Base-by-base conservation (phyloP, 2,888 invertebrate genomes). In the Mechanitis mazaeus region DNA sequence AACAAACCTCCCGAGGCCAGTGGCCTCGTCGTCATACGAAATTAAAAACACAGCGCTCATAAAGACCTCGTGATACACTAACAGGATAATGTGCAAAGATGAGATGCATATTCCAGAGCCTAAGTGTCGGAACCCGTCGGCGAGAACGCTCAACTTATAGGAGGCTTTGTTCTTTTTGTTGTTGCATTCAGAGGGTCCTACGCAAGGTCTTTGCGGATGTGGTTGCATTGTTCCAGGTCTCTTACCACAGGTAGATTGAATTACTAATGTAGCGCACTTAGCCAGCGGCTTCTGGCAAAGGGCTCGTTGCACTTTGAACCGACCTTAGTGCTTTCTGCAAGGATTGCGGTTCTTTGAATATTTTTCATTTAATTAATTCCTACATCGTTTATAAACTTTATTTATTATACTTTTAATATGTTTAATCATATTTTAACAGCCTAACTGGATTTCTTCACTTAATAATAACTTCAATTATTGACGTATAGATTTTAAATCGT, bases 191-290 rank as follows among this genome's bases (percentile, higher is more conserved):
- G 65, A 60, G 57, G 67, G 64, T 57, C 55, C 59, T 56, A 50
- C 55, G 54, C 20, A 67, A 64, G 64, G 68, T 69, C 67, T 60
- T 61, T 59, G 65, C 72, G 85, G 86, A 85, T 85, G 85, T 83
- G 85, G 84, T 83, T 45, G 58, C 56, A 64, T 64, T 61, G 65
- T 58, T 58, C 60, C 61, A 59, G 64, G 47, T 58, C 64, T 56
- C 58, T 56, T 47, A 61, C 68, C 69, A 45, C 70, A 64, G 59
- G 53, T 60, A 60, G 62, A 67, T 68, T 63, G 46, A 56, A 61
- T 66, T 69, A 62, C 68, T 60, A 61, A 64, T 65, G 58, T 55
- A 54, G 62, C 58, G 50, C 65, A 64, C 63, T 64, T 66, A 33
- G 42, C 54, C 50, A 20, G 57, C 46, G 59, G 58, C 64, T 65